Percentiles rank a stretch among this genome's conserved stretches.
Evolutionary conservation across 2,797 vertebrate species (phyloP).

Genomic region (Octomys mimax): DNA sequence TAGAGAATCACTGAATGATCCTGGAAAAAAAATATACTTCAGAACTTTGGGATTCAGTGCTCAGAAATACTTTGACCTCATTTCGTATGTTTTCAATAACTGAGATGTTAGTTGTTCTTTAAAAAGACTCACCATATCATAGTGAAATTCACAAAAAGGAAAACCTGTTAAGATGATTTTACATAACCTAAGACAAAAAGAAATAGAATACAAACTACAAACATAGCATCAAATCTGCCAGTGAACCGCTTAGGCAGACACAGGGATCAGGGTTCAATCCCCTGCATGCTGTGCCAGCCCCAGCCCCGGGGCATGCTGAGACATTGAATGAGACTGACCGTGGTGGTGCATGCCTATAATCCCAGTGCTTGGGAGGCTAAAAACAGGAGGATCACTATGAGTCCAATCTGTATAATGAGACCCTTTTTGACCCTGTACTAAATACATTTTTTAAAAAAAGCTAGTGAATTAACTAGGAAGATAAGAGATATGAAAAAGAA

Average conservation of each 20-base stretch:
- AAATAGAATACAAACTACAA: constrained; percentile 17
- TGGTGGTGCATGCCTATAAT: no score
- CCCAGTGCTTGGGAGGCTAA: no score
- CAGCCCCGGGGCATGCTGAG: no score
- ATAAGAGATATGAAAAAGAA: constrained; percentile 39
- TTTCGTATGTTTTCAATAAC: constrained; percentile 17
- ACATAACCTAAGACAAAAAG: neutral
- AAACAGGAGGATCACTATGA: no score
- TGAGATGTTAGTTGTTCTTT: constrained; percentile 30
- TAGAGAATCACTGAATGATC: constrained; percentile 27
- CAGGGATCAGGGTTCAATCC: no score
- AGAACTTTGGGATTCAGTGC: constrained; percentile 24
- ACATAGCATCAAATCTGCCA: neutral
- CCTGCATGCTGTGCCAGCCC: no score
- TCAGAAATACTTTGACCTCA: constrained; percentile 43
- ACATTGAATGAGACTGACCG: no score
- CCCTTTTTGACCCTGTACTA: no score
- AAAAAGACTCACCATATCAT: neutral
- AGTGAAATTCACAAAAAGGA: constrained; percentile 47
- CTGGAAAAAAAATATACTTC: neutral
- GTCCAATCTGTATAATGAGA: no score
- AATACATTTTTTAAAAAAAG: no score
- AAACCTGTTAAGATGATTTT: constrained; percentile 27
- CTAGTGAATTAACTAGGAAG: constrained; percentile 30
- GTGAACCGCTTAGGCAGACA: no score